A percentile compares a stretch with the other conserved stretches of the same genome.
Evolutionary conservation across 2,888 invertebrate genomes (phyloP).

Genomic region (Lasioglossum morio): DNA sequence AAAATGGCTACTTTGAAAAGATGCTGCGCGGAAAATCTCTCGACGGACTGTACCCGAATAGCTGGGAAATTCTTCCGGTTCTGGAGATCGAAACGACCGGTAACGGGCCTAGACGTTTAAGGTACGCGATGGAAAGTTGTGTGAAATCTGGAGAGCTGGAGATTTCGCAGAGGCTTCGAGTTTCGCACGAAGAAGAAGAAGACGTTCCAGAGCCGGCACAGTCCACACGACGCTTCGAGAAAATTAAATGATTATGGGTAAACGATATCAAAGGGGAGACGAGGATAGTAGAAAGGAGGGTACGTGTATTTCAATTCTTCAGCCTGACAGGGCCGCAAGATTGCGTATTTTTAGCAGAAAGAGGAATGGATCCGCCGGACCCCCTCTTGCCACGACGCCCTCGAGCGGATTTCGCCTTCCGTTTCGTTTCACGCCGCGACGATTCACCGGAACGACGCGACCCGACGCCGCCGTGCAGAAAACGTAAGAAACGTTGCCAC

Average conservation of each 20-base stretch:
- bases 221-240: slow-evolving; percentile 68
- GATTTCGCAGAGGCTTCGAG: slow-evolving; percentile 36
- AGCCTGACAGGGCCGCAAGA: slow-evolving; percentile 84
- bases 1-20: too few relatives aligned
- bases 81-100: not conserved
- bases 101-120: not conserved
- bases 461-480: too few relatives aligned
- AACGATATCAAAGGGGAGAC: slow-evolving; percentile 83
- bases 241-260: slow-evolving; percentile 85
- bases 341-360: slow-evolving; percentile 84
- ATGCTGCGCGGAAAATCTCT: not conserved
- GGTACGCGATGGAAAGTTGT: slow-evolving; percentile 6
- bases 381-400: slow-evolving; percentile 56
- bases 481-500: not conserved
- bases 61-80: not conserved
- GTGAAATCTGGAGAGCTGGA: not conserved
- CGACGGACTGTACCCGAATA: not conserved
- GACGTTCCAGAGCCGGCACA: slow-evolving; percentile 27
- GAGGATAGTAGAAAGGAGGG: slow-evolving; percentile 64
- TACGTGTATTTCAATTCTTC: slow-evolving; percentile 84
- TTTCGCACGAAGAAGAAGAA: not conserved
- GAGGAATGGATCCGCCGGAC: slow-evolving; percentile 58
- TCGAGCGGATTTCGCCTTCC: slow-evolving; percentile 77
- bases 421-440: slow-evolving; percentile 83
- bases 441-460: slow-evolving; percentile 64